Evolutionary conservation across 2,888 invertebrate species (phyloP).

Genomic region (Agriotes lineatus): DNA sequence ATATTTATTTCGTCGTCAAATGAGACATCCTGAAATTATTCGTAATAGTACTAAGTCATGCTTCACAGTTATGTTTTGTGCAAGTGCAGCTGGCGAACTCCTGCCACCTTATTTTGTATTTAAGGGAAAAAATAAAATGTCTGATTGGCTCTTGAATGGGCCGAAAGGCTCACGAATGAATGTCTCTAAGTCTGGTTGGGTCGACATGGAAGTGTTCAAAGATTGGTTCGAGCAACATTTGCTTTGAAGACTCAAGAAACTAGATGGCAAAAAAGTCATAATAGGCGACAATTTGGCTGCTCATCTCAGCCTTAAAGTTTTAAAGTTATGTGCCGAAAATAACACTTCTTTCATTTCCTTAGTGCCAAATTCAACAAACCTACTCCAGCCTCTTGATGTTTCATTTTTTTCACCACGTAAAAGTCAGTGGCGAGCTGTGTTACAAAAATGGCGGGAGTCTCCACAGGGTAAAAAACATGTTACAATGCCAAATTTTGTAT

Average conservation of each 20-base stretch:
- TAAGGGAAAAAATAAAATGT: not conserved
- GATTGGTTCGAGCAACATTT: not conserved
- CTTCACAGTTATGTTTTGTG: too few species aligned
- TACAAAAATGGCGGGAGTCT: not conserved
- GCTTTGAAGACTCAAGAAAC: not conserved
- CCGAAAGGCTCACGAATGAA: not conserved
- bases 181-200: not conserved
- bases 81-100: not conserved
- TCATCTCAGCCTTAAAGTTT: not conserved
- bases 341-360: not conserved
- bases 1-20: too few species aligned
- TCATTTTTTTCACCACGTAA: not conserved
- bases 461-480: not conserved
- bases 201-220: not conserved
- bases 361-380: not conserved
- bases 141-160: not conserved
- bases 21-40: too few species aligned
- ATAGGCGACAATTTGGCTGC: not conserved
- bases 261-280: not conserved
- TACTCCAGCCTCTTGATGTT: not conserved
- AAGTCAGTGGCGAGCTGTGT: not conserved
- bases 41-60: too few species aligned
- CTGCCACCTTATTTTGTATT: not conserved
- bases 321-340: not conserved
- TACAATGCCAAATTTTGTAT: not conserved